Base-by-base conservation (phyloP, 2,113 vertebrate genomes). In the Tragelaphus strepsiceros region DNA sequence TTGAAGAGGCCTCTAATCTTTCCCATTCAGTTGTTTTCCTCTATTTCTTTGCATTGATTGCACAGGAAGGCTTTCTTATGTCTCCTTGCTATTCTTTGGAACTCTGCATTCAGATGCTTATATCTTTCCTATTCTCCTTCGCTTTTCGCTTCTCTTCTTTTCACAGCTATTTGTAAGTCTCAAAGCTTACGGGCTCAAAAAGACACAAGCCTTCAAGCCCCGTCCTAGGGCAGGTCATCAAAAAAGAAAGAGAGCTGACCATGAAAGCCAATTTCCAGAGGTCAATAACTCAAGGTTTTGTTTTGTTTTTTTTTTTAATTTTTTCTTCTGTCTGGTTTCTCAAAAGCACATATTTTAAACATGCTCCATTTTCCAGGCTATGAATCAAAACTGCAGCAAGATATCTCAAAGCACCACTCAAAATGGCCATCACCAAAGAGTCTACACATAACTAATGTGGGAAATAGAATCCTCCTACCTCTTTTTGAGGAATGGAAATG, bases 231-330 rank as follows among this genome's bases (percentile, higher is more conserved):
- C 67, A 39, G 67, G n/a, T 35, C 67, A 35, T 6, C 5, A n/a
- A 39, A 71, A 12, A 35, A 71, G 9, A 71, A 17, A 71, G 35
- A 22, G n/a, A 39, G 67, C 17, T 35, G 67, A 71, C 10, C 0
- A 19, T 71, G n/a, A 17, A 71, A 39, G 67, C 9, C 67, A 67
- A 22, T 39, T 22, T 71, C 67, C 8, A 39, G n/a, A 71, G n/a
- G n/a, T 39, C 67, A 71, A 12, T 71, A 71, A 39, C 19, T n/a
- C n/a, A 30, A 5, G 0, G 4, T 67, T 64, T 62, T 32, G 3
- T 3, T n/a, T n/a, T n/a, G n/a, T 15, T 62, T 2, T 39, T 58
- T 8, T 62, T 30, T 14, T 0, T 0, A 61, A 32, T 9, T 67
- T 71, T 71, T 12, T 22, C 64, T 71, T 71, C n/a, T 39, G n/a